Evolutionary conservation across 2,113 vertebrate species (phyloP).

Genomic region (Mirounga angustirostris): DNA sequence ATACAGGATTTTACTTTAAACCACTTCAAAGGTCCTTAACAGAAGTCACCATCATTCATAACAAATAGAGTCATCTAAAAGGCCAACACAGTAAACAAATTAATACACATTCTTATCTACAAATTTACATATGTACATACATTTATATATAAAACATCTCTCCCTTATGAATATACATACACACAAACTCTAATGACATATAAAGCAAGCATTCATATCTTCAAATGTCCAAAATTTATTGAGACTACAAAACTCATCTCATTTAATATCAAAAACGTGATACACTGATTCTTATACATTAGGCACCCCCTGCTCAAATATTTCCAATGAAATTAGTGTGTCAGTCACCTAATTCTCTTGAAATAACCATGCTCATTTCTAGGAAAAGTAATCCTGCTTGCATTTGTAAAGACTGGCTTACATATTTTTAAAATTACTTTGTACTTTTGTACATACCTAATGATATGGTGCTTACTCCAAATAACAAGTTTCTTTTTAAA

Average conservation of each 20-base stretch:
- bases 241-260: background rate
- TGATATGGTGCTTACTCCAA: background rate
- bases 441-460: background rate
- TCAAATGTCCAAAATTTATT: background rate
- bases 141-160: background rate
- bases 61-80: conserved; percentile 36
- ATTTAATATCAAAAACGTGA: background rate
- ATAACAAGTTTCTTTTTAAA: background rate
- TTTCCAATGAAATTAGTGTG: background rate
- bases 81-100: background rate
- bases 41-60: background rate
- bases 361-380: background rate
- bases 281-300: background rate
- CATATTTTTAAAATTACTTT: background rate
- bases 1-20: conserved; percentile 24
- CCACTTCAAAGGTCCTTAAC: background rate
- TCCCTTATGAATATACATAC: background rate
- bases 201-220: background rate
- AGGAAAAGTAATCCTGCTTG: background rate
- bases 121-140: background rate
- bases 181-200: background rate
- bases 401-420: background rate
- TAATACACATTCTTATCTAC: background rate
- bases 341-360: background rate
- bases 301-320: background rate